Evolutionary conservation across 2,888 invertebrate species (phyloP).

Genomic region (Microctonus brassicae): DNA sequence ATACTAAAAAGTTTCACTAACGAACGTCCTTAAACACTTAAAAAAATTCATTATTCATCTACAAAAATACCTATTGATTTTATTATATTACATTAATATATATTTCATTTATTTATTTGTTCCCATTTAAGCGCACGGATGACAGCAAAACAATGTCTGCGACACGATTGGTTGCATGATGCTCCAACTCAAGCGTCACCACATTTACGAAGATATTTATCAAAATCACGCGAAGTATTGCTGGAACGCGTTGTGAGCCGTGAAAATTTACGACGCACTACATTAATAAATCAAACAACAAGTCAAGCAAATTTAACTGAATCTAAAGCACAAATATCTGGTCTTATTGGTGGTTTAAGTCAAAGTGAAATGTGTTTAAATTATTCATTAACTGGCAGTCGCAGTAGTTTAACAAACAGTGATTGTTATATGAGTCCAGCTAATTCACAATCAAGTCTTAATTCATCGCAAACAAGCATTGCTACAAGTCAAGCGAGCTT

Average conservation of each 20-base stretch:
- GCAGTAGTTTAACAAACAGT: conserved; percentile 50
- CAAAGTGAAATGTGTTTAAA: conserved; percentile 71
- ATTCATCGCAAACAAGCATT: conserved; percentile 62
- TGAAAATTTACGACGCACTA: conserved; percentile 63
- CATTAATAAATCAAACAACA: conserved; percentile 64
- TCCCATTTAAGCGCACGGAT: conserved; percentile 71
- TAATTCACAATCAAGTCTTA: conserved; percentile 61
- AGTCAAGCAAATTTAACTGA: conserved; percentile 60
- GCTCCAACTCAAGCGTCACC: conserved; percentile 67
- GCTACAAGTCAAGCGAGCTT: conserved; percentile 49
- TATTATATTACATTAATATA: conserved; percentile 30
- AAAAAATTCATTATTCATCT: too few species aligned
- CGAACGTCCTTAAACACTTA: too few species aligned
- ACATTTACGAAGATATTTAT: conserved; percentile 69
- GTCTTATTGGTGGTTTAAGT: conserved; percentile 62
- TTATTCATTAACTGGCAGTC: conserved; percentile 58
- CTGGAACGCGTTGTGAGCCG: conserved; percentile 70
- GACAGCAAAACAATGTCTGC: conserved; percentile 73
- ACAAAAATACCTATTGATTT: too few species aligned
- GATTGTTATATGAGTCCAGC: conserved; percentile 61
- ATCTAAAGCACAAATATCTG: conserved; percentile 38
- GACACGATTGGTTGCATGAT: conserved; percentile 74
- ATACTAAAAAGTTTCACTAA: too few species aligned
- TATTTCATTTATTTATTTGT: neutral
- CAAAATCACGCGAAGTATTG: conserved; percentile 72